Evolutionary conservation across 1,140 invertebrate genomes (phyloP).

Genomic region (Rhagoletis zephyria): DNA sequence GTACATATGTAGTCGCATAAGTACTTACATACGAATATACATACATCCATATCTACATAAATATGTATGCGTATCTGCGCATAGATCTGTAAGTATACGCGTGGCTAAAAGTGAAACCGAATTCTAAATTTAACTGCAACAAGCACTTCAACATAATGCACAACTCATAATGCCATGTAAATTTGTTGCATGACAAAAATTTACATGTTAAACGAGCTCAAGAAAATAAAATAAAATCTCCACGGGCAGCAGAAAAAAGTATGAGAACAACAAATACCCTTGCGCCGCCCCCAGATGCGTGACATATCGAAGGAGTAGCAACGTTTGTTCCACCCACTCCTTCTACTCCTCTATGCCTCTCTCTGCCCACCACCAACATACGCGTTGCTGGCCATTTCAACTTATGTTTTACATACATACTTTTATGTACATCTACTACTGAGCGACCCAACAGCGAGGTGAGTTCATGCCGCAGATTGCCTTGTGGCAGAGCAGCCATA

Average conservation of each 20-base stretch:
- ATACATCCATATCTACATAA: neutral
- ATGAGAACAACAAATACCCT: neutral
- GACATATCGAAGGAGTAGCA: neutral
- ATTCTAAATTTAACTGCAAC: neutral
- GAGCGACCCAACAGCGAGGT: constrained; percentile 10
- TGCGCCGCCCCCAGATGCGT: neutral
- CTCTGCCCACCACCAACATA: no score
- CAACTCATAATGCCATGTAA: constrained; percentile 23
- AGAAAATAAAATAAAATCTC: neutral
- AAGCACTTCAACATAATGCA: neutral
- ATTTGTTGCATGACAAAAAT: neutral
- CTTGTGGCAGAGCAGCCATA: neutral
- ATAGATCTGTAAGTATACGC: no score
- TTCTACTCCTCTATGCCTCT: neutral
- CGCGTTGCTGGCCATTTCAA: neutral
- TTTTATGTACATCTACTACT: neutral
- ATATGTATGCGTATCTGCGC: neutral
- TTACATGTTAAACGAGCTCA: neutral
- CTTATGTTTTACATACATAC: neutral
- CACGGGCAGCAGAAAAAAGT: neutral
- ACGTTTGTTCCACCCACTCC: neutral
- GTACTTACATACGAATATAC: no score
- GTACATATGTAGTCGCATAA: no score
- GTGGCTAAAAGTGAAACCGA: neutral
- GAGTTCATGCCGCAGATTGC: constrained; percentile 17